Percentiles rank a stretch among this genome's conserved stretches.
Evolutionary conservation across 2,113 vertebrate genomes (phyloP).

Genomic region (Zosterops lateralis): DNA sequence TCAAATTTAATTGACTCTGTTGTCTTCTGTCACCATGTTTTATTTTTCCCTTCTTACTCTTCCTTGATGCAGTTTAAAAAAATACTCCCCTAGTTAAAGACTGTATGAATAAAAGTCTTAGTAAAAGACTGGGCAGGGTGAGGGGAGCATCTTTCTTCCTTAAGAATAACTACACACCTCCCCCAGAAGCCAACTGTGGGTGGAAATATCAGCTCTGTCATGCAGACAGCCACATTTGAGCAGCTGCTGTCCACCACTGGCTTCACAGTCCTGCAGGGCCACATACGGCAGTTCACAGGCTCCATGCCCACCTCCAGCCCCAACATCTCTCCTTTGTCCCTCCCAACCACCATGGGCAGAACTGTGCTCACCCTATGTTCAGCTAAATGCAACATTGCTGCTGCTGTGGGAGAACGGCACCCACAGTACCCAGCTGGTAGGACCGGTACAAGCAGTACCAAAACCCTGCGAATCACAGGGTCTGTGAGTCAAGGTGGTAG

Average conservation of each 20-base stretch:
- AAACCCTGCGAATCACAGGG: rapidly evolving
- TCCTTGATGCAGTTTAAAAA: background rate
- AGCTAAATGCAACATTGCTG: background rate
- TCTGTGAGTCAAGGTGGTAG: background rate
- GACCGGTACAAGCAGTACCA: rapidly evolving
- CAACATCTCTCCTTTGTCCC: background rate
- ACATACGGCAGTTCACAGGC: rapidly evolving
- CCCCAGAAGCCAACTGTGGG: too few species aligned
- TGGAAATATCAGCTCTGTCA: background rate
- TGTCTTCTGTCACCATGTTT: background rate
- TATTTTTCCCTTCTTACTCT: background rate
- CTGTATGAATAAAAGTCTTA: background rate
- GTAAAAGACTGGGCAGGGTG: background rate
- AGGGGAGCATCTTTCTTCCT: background rate
- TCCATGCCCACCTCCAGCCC: background rate
- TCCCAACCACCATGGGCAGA: background rate
- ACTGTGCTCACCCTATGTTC: background rate
- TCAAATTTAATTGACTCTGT: background rate
- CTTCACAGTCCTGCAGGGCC: rapidly evolving
- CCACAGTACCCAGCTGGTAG: background rate
- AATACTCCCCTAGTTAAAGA: background rate
- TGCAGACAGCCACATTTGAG: rapidly evolving
- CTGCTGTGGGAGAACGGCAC: background rate
- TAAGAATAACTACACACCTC: background rate
- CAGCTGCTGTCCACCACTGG: rapidly evolving